phyloP scores from a whole-genome alignment of 2,113 vertebrate genomes.

The Halichoeres trimaculatus region DNA sequence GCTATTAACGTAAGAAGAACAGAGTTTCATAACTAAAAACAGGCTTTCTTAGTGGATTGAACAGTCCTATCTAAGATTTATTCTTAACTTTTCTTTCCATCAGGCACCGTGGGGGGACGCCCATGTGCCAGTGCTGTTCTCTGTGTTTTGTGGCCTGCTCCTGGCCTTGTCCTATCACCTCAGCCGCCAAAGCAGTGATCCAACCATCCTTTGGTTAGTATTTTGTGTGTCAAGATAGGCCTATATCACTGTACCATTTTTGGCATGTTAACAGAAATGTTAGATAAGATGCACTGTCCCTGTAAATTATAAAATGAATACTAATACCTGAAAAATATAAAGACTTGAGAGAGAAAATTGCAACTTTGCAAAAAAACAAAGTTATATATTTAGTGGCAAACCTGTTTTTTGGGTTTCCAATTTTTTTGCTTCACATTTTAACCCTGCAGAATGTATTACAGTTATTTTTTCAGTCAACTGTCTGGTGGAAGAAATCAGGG shows the following conservation, averaged over 20 bases:
- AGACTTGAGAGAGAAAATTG: too few species aligned
- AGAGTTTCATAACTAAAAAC: neutral
- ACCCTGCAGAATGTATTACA: neutral
- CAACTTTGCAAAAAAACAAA: neutral
- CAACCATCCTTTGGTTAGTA: conserved; percentile 90
- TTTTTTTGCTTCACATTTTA: neutral
- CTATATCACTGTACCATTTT: neutral
- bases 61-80: neutral
- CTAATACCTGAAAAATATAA: neutral
- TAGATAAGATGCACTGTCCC: too few species aligned
- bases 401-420: neutral
- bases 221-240: neutral
- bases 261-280: neutral
- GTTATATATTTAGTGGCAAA: neutral
- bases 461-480: neutral
- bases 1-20: conserved; percentile 87
- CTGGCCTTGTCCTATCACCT: conserved; percentile 92
- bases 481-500: too few species aligned
- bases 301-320: too few species aligned
- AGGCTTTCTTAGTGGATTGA: neutral
- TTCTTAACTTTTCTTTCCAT: neutral
- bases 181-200: conserved; percentile 93
- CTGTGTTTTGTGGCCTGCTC: conserved; percentile 91
- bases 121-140: conserved; percentile 92
- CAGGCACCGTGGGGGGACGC: conserved; percentile 89